Percentiles rank a stretch among this genome's conserved stretches.
Evolutionary conservation across 1,140 invertebrate species (phyloP).

Genomic region (Drosophila lacteicornis): DNA sequence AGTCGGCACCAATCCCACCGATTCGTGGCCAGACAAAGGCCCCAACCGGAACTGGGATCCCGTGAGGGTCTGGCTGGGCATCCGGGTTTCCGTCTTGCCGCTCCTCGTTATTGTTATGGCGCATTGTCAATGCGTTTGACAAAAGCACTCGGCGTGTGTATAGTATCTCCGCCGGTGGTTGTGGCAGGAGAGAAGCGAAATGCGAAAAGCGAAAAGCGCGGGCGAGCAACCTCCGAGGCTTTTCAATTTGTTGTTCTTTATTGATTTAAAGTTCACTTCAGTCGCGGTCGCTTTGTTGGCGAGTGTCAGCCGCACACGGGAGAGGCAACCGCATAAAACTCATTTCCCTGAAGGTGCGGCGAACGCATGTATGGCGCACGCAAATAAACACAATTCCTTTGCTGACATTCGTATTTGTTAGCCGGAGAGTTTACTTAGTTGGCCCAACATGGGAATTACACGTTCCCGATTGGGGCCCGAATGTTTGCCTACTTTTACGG

Average conservation of each 20-base stretch:
- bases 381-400: constrained; percentile 38
- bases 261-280: constrained; percentile 80
- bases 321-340: constrained; percentile 53
- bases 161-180: background rate
- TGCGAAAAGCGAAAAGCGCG: constrained; percentile 33
- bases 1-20: constrained; percentile 12
- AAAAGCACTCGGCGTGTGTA: constrained; percentile 67
- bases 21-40: constrained; percentile 35
- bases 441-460: constrained; percentile 52
- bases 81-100: constrained; percentile 7
- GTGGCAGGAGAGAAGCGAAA: constrained; percentile 2
- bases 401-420: constrained; percentile 37
- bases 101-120: constrained; percentile 55
- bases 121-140: constrained; percentile 78
- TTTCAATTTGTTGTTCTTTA: constrained; percentile 60
- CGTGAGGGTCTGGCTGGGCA: constrained; percentile 4
- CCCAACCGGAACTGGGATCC: constrained; percentile 28
- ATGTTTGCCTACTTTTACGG: constrained; percentile 37
- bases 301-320: constrained; percentile 41
- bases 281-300: constrained; percentile 46
- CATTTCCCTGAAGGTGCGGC: constrained; percentile 70
- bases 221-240: constrained; percentile 33
- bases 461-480: constrained; percentile 2
- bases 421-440: constrained; percentile 44
- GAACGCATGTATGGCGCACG: constrained; percentile 5